These are phyloP conservation scores for Centropyge bicolor DNA, from an alignment of 2,797 vertebrate species.

Conservation along the genomic window DNA sequence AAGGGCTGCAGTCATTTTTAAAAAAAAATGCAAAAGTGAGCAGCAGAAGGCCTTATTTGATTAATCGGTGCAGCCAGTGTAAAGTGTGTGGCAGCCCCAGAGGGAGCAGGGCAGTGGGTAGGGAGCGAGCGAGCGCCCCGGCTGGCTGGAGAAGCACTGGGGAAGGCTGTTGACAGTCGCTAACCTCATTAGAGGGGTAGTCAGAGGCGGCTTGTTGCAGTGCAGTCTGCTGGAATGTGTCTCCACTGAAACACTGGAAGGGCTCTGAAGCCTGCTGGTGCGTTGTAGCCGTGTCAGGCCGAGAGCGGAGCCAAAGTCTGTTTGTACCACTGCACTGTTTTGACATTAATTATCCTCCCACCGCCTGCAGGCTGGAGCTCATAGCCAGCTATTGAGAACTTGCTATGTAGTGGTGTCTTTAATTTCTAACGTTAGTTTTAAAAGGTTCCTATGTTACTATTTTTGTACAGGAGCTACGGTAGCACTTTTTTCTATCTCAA, in stretches of 20 bases:
- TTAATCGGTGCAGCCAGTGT: constrained; percentile 83
- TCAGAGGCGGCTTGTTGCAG: constrained; percentile 76
- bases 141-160: constrained; percentile 59
- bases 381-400: constrained; percentile 51
- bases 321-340: constrained; percentile 76
- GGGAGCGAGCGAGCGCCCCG: constrained; percentile 56
- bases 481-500: constrained; percentile 14
- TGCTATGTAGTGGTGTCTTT: constrained; percentile 35
- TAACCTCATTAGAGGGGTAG: constrained; percentile 86
- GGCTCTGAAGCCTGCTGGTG: constrained; percentile 79
- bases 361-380: constrained; percentile 59
- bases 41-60: constrained; percentile 80
- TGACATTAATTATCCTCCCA: constrained; percentile 85
- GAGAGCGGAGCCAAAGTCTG: constrained; percentile 68
- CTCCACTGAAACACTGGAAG: constrained; percentile 75
- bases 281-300: constrained; percentile 75
- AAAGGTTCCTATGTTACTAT: constrained; percentile 22
- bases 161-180: constrained; percentile 84
- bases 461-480: constrained; percentile 14
- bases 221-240: constrained; percentile 84
- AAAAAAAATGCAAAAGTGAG: constrained; percentile 64
- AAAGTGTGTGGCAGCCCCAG: constrained; percentile 75
- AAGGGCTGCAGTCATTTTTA: constrained; percentile 54
- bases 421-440: constrained; percentile 34
- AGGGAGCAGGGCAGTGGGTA: constrained; percentile 67